Percentiles rank a stretch among this genome's conserved stretches.
Evolutionary conservation across 2,888 invertebrate species (phyloP).

Genomic region (Tryphoninae sp.): DNA sequence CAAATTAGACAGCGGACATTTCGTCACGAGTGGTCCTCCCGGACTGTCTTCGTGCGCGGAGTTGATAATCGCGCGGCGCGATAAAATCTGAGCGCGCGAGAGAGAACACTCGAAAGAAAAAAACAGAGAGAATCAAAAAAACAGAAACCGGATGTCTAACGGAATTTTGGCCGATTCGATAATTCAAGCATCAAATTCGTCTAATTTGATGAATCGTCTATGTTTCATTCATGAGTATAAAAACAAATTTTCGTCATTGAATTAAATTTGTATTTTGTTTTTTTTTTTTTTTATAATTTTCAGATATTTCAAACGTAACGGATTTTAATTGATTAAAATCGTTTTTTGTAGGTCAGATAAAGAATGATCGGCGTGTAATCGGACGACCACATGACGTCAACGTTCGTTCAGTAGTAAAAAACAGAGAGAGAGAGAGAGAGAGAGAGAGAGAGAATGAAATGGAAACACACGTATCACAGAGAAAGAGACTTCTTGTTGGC

Average conservation of each 20-base stretch:
- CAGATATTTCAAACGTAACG: background rate
- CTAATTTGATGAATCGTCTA: too few relatives aligned
- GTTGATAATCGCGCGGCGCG: background rate
- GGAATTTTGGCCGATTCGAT: background rate
- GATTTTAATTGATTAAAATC: background rate
- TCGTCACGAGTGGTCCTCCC: background rate
- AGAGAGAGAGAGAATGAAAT: background rate
- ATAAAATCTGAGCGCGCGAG: background rate
- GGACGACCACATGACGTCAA: background rate
- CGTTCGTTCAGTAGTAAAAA: background rate
- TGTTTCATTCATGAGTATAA: too few relatives aligned
- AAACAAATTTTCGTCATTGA: too few relatives aligned
- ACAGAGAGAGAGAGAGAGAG: background rate
- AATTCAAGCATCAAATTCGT: too few relatives aligned
- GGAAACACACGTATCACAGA: too few relatives aligned
- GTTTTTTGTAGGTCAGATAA: background rate
- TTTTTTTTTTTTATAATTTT: background rate
- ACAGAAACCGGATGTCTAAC: background rate
- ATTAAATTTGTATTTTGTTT: too few relatives aligned
- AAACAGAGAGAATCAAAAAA: background rate
- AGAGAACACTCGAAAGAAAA: background rate
- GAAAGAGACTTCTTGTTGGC: slow-evolving; percentile 28
- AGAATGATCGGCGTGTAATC: background rate
- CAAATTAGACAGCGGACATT: slow-evolving; percentile 44
- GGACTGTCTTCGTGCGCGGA: background rate